These are phyloP conservation scores for Tortrix viridana DNA, from an alignment of 2,888 invertebrate genomes.

Conservation along the genomic window DNA sequence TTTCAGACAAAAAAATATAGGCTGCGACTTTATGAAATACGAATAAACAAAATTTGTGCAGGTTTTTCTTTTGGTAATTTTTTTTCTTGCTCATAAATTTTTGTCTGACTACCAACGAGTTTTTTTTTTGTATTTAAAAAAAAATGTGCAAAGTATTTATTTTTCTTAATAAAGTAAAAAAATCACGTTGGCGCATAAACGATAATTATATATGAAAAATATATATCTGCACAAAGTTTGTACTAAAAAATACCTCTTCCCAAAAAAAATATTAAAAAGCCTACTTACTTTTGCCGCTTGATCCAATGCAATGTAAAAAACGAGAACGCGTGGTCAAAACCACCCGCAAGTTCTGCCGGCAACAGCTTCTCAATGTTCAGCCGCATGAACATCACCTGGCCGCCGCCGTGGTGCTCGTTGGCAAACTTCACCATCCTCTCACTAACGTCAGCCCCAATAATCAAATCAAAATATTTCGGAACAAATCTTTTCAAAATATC, in stretches of 20 bases:
- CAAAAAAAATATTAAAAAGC: slow-evolving; percentile 7
- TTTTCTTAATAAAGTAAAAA: too few relatives aligned
- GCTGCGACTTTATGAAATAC: too few relatives aligned
- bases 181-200: too few relatives aligned
- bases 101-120: too few relatives aligned
- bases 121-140: too few relatives aligned
- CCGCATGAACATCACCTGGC: slow-evolving; percentile 66
- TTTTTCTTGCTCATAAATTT: too few relatives aligned
- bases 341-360: slow-evolving; percentile 64
- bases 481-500: slow-evolving; percentile 84
- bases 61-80: too few relatives aligned
- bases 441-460: slow-evolving; percentile 87
- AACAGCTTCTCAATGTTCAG: slow-evolving; percentile 82
- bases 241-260: not conserved
- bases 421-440: slow-evolving; percentile 87
- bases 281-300: slow-evolving; percentile 84
- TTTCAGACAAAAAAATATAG: too few relatives aligned
- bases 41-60: too few relatives aligned
- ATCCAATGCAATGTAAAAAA: slow-evolving; percentile 91
- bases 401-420: slow-evolving; percentile 64
- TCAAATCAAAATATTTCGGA: slow-evolving; percentile 68
- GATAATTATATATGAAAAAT: too few relatives aligned
- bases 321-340: slow-evolving; percentile 87
- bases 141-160: too few relatives aligned
- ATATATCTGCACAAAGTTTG: too few relatives aligned